Base-by-base conservation (phyloP, 2,888 invertebrate genomes). In the Catonia carolina region DNA sequence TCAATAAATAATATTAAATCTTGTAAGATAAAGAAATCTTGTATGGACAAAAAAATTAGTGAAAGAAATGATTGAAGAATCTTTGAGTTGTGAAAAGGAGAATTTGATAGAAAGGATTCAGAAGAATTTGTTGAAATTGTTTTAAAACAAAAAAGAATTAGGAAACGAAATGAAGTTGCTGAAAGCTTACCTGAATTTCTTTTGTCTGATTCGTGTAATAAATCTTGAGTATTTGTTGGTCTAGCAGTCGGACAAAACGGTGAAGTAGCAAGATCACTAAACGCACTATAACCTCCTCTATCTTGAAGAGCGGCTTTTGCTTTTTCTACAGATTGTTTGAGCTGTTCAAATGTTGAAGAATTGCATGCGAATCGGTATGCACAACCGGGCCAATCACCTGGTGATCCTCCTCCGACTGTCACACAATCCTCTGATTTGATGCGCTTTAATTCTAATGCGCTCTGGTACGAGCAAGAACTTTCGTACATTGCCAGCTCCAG, bases 381-480 rank as follows among this genome's bases (percentile, higher is more conserved):
- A 71, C 76, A 76, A 57, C 73, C 72, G 20, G 71, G 67, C 68
- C 73, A 70, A 55, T 71, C 70, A 52, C 68, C 63, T 47, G 61
- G 61, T 54, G 64, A 61, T 31, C 61, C 65, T 53, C 60, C 65
- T 63, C 56, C 64, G 64, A 58, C 57, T 33, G 60, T 51, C 51
- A 58, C 59, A 48, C 65, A 74, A 61, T 77, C 77, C 69, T 77
- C 77, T 7, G 75, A 74, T 68, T 77, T 77, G 57, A 70, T 68
- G 75, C 78, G 78, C 73, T 87, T 87, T 68, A 87, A 76, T 75
- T 87, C 87, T 68, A 87, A 75, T 69, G 86, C 86, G 72, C 86
- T 85, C 72, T 89, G 89, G 77, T 91, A 91, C 74, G 90, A 91
- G 78, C 91, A 91, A 71, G 90, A 90, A 77, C 90, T 90, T 80